Evolutionary conservation across 1,140 invertebrate species (phyloP), one percentile per base, ranked within the genome.

Genomic region (Homalodisca vitripennis): DNA sequence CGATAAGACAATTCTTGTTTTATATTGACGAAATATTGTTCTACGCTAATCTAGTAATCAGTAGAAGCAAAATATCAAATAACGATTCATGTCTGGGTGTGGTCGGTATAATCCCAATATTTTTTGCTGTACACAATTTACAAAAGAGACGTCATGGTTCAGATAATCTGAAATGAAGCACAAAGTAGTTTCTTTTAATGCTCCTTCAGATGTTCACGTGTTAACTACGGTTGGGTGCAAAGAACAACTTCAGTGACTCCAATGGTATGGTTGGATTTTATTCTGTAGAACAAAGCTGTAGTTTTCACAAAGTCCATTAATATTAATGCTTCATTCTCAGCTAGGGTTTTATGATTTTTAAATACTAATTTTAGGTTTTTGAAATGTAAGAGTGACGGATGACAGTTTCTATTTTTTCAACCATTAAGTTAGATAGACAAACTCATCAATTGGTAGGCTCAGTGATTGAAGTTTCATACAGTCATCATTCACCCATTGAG

Each of bases 261-360:
- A 41, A 41, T 41, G 34, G 17, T 41, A 41, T 41, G 34, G 17
- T 41, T 66, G 24, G 14, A 29, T 47, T 32, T 60, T 17, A 71
- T 48, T 53, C n/a, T 67, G 53, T 20, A 57, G 34, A 17, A 41
- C 34, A 41, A 41, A 41, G 17, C 17, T 41, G 17, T 41, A 41
- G 17, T 41, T 41, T 41, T 41, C 34, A 41, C 34, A 10, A 41
- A 10, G 34, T 41, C 34, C 34, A 41, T 41, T 17, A 41, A 17
- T 6, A 41, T 17, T 41, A 41, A 41, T 6, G 34, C 34, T 41
- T 41, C 34, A 41, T 41, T 41, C 6, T 10, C 6, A 10, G 17
- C 6, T 41, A 41, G 17, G 17, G 6, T 41, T 41, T 41, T 41
- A 6, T 41, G 6, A 10, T 17, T 17, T 41, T 41, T 17, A 41